phyloP scores from a whole-genome alignment of 53 echinoderm and acorn worm genomes.

The Astropecten irregularis region DNA sequence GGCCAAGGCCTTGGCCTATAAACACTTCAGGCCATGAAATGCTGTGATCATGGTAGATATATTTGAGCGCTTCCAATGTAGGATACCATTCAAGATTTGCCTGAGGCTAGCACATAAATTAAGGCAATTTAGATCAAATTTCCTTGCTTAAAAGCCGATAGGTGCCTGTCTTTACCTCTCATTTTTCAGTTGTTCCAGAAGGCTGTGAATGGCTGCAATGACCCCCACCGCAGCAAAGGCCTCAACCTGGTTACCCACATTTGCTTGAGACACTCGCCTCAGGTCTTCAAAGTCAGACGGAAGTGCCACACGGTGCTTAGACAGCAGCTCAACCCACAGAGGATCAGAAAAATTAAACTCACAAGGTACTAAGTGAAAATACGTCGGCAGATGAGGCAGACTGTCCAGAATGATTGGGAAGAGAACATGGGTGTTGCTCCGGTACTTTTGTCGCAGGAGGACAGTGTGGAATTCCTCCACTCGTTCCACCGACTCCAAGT shows the following conservation, averaged over 20 bases:
- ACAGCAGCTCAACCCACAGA: constrained; percentile 30
- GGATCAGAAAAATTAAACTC: constrained; percentile 41
- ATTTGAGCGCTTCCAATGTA: too few relatives aligned
- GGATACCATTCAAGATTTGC: too few relatives aligned
- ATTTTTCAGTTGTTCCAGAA: not conserved
- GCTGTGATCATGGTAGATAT: too few relatives aligned
- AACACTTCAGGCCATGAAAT: too few relatives aligned
- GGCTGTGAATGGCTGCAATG: not conserved
- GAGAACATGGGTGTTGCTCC: constrained; percentile 63
- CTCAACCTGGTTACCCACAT: not conserved
- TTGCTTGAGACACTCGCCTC: not conserved
- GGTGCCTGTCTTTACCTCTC: constrained; percentile 7
- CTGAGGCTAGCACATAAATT: too few relatives aligned
- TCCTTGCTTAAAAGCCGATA: too few relatives aligned
- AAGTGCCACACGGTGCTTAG: not conserved
- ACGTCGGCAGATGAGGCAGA: constrained; percentile 73
- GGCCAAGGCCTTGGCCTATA: too few relatives aligned
- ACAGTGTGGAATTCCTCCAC: constrained; percentile 93
- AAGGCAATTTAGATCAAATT: too few relatives aligned
- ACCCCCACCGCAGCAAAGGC: not conserved
- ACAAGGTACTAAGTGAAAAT: constrained; percentile 75
- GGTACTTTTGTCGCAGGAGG: constrained; percentile 79
- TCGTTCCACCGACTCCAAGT: constrained; percentile 84
- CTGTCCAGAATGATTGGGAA: constrained; percentile 70
- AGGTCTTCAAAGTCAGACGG: not conserved